A percentile compares a stretch with the other conserved stretches of the same genome.
These are phyloP conservation scores for Condylura cristata DNA, from an alignment of 2,113 vertebrate genomes.

Conservation along the genomic window DNA sequence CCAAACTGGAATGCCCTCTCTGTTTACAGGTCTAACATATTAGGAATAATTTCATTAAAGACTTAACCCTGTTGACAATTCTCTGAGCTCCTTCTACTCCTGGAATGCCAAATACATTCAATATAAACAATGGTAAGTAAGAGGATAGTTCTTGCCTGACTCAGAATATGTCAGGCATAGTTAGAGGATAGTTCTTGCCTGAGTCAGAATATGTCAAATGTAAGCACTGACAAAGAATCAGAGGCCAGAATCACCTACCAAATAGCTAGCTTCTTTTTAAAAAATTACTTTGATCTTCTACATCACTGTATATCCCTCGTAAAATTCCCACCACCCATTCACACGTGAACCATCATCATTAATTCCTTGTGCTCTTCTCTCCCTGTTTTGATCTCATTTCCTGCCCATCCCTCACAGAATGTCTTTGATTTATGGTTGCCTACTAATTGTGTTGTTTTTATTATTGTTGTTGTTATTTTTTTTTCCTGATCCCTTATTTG, in stretches of 20 bases:
- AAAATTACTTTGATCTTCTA: too few species aligned
- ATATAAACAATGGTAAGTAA: background rate
- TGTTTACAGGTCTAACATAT: background rate
- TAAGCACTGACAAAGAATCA: background rate
- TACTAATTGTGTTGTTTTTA: too few species aligned
- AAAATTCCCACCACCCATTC: too few species aligned
- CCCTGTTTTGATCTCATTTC: too few species aligned
- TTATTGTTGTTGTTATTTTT: too few species aligned
- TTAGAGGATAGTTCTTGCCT: background rate
- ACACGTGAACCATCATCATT: too few species aligned
- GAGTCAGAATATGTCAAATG: background rate
- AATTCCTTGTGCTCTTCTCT: too few species aligned
- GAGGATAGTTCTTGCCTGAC: background rate
- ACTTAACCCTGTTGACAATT: background rate
- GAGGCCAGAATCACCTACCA: background rate
- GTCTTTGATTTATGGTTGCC: too few species aligned
- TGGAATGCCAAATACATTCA: background rate
- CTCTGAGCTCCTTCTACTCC: background rate
- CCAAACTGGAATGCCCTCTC: too few species aligned
- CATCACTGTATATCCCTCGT: too few species aligned
- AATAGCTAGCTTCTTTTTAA: background rate
- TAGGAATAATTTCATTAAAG: background rate
- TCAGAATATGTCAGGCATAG: background rate
- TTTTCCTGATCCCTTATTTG: too few species aligned
- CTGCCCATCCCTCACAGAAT: too few species aligned